These are phyloP conservation scores for Odontesthes bonariensis DNA, from an alignment of 2,113 vertebrate species.

Conservation along the genomic window DNA sequence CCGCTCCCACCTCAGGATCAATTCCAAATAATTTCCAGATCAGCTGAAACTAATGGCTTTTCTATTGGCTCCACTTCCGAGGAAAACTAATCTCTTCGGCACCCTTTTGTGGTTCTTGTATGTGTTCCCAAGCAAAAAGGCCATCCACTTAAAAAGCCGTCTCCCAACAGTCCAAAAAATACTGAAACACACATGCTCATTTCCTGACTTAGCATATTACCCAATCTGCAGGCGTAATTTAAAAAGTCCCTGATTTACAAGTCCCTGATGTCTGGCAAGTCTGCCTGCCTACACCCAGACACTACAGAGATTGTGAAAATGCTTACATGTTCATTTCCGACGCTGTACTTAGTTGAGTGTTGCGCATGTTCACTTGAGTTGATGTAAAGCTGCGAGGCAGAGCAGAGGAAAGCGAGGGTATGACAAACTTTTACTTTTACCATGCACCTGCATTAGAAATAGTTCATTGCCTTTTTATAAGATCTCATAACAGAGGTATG, in stretches of 20 bases:
- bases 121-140: slow-evolving; percentile 63
- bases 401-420: slow-evolving; percentile 17
- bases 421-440: not conserved
- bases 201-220: slow-evolving; percentile 72
- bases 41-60: slow-evolving; percentile 82
- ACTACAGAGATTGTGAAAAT: slow-evolving; percentile 63
- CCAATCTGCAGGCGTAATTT: slow-evolving; percentile 75
- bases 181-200: slow-evolving; percentile 77
- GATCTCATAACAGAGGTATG: too few species aligned
- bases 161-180: slow-evolving; percentile 73
- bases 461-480: too few species aligned
- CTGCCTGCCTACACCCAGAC: slow-evolving; percentile 63
- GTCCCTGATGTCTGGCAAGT: slow-evolving; percentile 61
- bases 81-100: slow-evolving; percentile 64
- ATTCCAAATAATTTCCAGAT: slow-evolving; percentile 82
- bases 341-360: slow-evolving; percentile 49
- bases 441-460: too few species aligned
- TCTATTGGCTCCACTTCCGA: slow-evolving; percentile 75
- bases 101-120: slow-evolving; percentile 68
- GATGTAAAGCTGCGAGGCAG: slow-evolving; percentile 42
- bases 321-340: slow-evolving; percentile 59
- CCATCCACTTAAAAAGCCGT: slow-evolving; percentile 69
- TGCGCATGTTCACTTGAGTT: slow-evolving; percentile 44
- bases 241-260: slow-evolving; percentile 72
- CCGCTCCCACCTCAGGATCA: slow-evolving; percentile 76